Conservation (phyloP, 2,797 vertebrate species). For the Dryobates pubescens region DNA sequence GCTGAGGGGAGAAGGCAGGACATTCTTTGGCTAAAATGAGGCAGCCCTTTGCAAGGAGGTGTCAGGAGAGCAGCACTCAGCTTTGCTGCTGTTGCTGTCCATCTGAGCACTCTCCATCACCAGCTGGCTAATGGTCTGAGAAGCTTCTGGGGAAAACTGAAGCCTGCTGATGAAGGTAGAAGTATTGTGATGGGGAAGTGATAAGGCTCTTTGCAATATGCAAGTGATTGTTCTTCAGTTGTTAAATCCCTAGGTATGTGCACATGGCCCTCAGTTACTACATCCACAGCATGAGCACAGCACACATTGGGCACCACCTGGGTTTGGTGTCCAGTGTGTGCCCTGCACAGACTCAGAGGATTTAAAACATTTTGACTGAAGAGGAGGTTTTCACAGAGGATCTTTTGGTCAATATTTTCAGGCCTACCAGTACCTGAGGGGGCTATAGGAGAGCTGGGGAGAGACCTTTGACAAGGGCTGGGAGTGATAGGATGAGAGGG, state of each 20-base stretch:
- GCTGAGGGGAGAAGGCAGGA: neutral
- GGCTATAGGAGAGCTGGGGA: too few relatives aligned
- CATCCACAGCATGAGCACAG: too few relatives aligned
- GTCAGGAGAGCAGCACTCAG: neutral
- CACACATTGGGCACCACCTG: too few relatives aligned
- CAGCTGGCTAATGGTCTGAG: slow-evolving; percentile 28
- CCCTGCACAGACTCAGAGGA: neutral
- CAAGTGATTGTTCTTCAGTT: neutral
- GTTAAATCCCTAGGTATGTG: neutral
- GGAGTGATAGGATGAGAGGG: too few relatives aligned
- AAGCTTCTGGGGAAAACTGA: slow-evolving; percentile 30
- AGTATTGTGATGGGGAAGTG: slow-evolving; percentile 3
- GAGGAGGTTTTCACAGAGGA: neutral
- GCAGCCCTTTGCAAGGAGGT: neutral
- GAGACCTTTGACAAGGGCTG: too few relatives aligned
- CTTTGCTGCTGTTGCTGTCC: neutral
- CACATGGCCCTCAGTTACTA: too few relatives aligned
- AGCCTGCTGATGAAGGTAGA: slow-evolving; percentile 25
- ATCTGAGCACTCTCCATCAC: neutral
- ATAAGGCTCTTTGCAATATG: neutral
- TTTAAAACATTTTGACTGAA: neutral
- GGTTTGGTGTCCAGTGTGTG: neutral
- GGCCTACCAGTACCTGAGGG: too few relatives aligned
- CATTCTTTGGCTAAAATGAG: neutral
- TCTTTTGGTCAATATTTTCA: neutral